Evolutionary conservation across 2,888 invertebrate species (phyloP).

Genomic region (Eupithecia pulchellata): DNA sequence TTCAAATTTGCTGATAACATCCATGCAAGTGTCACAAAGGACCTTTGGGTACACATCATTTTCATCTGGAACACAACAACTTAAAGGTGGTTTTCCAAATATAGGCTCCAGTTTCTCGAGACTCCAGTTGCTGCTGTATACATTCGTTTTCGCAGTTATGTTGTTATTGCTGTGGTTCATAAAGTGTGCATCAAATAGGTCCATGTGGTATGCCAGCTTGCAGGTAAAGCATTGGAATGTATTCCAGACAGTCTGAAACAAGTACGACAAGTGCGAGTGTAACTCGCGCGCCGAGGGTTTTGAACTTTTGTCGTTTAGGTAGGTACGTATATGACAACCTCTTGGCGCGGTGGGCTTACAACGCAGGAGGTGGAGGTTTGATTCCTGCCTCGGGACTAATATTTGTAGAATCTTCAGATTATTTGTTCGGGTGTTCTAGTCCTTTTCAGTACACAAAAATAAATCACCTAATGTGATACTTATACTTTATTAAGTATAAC

Average conservation of each 20-base stretch:
- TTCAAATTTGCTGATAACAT: constrained; percentile 34
- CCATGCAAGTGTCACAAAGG: constrained; percentile 19
- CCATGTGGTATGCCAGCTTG: constrained; percentile 46
- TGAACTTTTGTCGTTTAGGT: no score
- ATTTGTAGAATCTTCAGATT: no score
- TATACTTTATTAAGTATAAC: no score
- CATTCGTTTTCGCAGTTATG: not conserved
- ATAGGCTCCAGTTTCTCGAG: not conserved
- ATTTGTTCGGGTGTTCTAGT: no score
- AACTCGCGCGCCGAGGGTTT: no score
- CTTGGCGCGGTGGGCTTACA: no score
- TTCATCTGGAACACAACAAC: constrained; percentile 17
- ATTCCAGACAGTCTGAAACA: constrained; percentile 57
- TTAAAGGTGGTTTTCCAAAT: constrained; percentile 4
- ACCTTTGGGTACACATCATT: constrained; percentile 15
- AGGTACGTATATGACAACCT: no score
- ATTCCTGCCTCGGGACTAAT: no score
- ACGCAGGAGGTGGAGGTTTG: no score
- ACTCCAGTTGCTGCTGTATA: constrained; percentile 5
- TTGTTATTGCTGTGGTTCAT: constrained; percentile 37
- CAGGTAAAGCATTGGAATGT: constrained; percentile 65
- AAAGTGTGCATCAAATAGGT: constrained; percentile 47
- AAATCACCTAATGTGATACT: no score
- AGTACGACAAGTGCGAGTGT: no score
- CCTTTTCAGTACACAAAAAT: no score